A percentile compares a stretch with the other conserved stretches of the same genome.
phyloP scores from a whole-genome alignment of 2,797 vertebrate species.

The Anisognathus igniventris region DNA sequence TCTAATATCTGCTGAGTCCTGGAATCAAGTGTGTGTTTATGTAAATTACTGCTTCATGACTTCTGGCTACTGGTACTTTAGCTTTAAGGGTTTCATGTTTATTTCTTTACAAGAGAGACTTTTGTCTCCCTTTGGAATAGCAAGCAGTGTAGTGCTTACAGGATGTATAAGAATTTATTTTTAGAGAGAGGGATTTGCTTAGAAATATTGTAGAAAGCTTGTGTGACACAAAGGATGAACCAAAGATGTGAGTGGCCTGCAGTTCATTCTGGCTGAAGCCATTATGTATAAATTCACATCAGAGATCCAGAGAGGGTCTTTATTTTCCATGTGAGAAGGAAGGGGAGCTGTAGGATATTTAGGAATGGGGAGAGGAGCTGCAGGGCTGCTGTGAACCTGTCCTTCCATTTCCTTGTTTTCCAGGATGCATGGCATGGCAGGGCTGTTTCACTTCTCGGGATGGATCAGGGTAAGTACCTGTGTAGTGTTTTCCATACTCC shows the following conservation, averaged over 20 bases:
- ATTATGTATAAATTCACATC: background rate
- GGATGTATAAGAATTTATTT: background rate
- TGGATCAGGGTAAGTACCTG: constrained; percentile 78
- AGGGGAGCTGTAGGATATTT: background rate
- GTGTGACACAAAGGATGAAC: background rate
- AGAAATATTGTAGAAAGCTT: background rate
- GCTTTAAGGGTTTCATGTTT: background rate
- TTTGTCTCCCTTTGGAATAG: background rate
- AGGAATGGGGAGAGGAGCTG: background rate
- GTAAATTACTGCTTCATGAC: background rate
- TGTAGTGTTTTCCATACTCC: background rate
- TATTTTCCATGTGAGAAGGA: background rate
- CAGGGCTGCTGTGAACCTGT: background rate
- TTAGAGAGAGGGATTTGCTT: background rate
- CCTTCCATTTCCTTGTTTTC: background rate
- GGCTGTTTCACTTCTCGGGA: constrained; percentile 78
- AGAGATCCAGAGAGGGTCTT: background rate
- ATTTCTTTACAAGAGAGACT: background rate
- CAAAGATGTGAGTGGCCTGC: background rate
- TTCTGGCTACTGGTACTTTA: background rate
- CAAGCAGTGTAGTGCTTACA: background rate
- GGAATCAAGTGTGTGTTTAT: background rate
- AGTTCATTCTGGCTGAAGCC: background rate
- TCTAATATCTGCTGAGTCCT: background rate
- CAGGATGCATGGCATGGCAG: constrained; percentile 83